These are phyloP conservation scores for Paedocypris sp. DNA, from an alignment of 2,113 vertebrate species.

Conservation along the genomic window DNA sequence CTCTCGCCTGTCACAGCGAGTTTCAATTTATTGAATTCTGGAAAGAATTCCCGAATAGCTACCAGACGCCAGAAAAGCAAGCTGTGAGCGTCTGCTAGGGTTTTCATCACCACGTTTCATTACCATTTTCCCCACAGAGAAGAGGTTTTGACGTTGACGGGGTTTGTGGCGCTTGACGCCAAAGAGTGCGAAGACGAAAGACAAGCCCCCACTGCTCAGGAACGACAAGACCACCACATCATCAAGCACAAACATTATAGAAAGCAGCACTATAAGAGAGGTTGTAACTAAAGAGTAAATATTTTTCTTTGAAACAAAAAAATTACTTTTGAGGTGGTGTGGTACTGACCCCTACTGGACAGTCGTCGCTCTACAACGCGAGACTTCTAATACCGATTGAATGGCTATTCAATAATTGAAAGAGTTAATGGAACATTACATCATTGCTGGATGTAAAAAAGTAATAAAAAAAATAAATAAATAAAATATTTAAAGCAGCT, in stretches of 20 bases:
- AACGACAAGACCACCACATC: neutral
- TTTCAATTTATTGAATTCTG: conserved; percentile 15
- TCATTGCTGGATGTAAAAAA: neutral
- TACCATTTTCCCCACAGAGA: conserved; percentile 2
- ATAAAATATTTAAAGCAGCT: too few relatives aligned
- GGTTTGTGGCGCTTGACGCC: conserved; percentile 1
- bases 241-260: too few relatives aligned
- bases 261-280: too few relatives aligned
- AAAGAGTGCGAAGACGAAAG: neutral
- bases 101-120: conserved; percentile 10
- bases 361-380: too few relatives aligned
- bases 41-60: neutral
- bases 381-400: too few relatives aligned
- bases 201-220: neutral
- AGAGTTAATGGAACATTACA: too few relatives aligned
- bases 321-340: neutral
- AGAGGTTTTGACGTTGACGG: neutral
- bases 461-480: too few relatives aligned
- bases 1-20: neutral
- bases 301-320: neutral
- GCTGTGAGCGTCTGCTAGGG: neutral
- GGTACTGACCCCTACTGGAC: conserved; percentile 22
- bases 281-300: too few relatives aligned
- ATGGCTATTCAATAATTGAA: too few relatives aligned
- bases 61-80: neutral